Evolutionary conservation across 2,888 invertebrate species (phyloP), one percentile per base, ranked within the genome.

Genomic region (Oscheius myriophilus): DNA sequence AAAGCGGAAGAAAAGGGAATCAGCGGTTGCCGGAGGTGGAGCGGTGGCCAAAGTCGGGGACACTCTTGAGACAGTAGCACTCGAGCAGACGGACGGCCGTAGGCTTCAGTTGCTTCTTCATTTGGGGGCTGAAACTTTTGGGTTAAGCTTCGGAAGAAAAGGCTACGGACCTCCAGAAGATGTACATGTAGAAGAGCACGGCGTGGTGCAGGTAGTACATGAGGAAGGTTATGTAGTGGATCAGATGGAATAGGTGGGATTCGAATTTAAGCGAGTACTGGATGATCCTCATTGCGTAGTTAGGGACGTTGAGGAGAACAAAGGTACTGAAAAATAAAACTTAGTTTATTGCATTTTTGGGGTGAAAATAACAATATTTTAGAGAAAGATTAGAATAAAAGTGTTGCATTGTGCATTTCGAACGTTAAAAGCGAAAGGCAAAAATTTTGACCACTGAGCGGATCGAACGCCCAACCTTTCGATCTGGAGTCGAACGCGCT

Each of bases 101-200:
- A 33, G 85, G 85, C 68, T 78, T 78, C 62, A 85, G 71, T 58
- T 84, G 84, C 59, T 85, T 85, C 69, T 85, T 85, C 85, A 85
- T 84, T 78, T 85, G 85, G 4, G 85, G 85, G 57, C 82, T 83
- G 75, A 65, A 82, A 72, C 26, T 61, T 49, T 45, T 43, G 16
- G 39, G 16, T 1, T 16, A 46, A 46, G n/a, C n/a, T n/a, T n/a
- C n/a, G 11, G 23, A 16, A 58, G 39, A 41, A 16, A 41, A 12
- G 16, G 18, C 2, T 39, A 59, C 23, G 11, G 9, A 83, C 81
- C 81, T 82, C 83, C 82, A 85, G 73, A 85, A 83, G 23, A 85
- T 82, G 73, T 83, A 85, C 73, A 81, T 77, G 71, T 83, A 83
- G 82, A 84, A 80, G 12, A 82, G 72, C 33, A 77, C 78, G 57